A percentile compares a stretch with the other conserved stretches of the same genome.
phyloP scores from a whole-genome alignment of 1,140 invertebrate genomes.

The Neelides sp. region DNA sequence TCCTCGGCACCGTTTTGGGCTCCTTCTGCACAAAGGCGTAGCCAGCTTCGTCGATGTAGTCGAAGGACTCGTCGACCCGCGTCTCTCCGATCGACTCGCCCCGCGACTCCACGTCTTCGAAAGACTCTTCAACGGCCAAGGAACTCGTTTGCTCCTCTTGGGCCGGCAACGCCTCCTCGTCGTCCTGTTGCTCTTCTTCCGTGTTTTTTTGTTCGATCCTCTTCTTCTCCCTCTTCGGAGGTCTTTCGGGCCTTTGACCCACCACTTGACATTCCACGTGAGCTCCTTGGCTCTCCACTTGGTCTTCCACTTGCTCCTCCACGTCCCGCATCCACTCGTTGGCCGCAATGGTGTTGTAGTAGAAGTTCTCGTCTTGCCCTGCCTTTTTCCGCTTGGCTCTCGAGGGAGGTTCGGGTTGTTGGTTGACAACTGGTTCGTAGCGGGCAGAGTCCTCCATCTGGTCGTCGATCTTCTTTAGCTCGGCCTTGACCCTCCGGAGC shows the following conservation, averaged over 20 bases:
- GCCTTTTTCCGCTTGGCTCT: slow-evolving; percentile 13
- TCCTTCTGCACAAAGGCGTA: slow-evolving; percentile 28
- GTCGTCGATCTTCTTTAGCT: slow-evolving; percentile 34
- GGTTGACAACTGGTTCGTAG: slow-evolving; percentile 31
- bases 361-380: slow-evolving; percentile 11
- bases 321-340: slow-evolving; percentile 34
- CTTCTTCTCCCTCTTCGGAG: slow-evolving; percentile 1
- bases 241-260: slow-evolving; percentile 5
- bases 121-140: slow-evolving; percentile 3
- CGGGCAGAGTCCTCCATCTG: slow-evolving; percentile 30
- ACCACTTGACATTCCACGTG: background rate
- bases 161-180: background rate
- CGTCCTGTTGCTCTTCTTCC: slow-evolving; percentile 5
- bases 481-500: slow-evolving; percentile 16
- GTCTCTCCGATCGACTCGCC: no score
- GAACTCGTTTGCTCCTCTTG: slow-evolving; percentile 4
- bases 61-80: slow-evolving; percentile 14
- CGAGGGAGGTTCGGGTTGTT: slow-evolving; percentile 27
- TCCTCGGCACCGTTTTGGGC: slow-evolving; percentile 25
- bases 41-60: slow-evolving; percentile 23
- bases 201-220: slow-evolving; percentile 7
- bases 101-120: no score
- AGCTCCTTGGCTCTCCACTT: slow-evolving; percentile 48
- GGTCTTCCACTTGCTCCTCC: slow-evolving; percentile 18
- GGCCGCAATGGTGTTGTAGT: slow-evolving; percentile 30